Percentiles rank a stretch among this genome's conserved stretches.
Conservation (phyloP, 2,888 invertebrate species). For the Neocrepidodera transversa region DNA sequence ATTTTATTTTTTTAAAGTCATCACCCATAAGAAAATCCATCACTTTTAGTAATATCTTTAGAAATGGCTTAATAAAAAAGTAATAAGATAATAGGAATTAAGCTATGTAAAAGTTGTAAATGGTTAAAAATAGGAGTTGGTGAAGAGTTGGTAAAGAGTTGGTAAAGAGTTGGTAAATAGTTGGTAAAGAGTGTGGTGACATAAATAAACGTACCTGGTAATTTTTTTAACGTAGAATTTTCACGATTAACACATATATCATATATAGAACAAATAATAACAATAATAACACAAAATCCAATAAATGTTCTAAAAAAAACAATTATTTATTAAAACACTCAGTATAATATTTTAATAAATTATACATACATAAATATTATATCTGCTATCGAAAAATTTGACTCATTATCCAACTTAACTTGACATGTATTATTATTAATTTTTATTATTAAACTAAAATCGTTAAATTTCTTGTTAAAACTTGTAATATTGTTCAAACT, state of each 20-base stretch:
- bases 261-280: conserved; percentile 42
- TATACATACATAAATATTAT: conserved; percentile 55
- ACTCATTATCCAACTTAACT: conserved; percentile 52
- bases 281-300: conserved; percentile 30
- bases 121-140: no score
- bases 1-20: no score
- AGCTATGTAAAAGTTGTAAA: no score
- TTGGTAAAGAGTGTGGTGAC: no score
- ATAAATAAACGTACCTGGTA: conserved; percentile 32
- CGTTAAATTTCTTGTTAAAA: conserved; percentile 27
- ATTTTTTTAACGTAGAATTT: conserved; percentile 32
- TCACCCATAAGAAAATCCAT: no score
- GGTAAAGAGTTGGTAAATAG: no score
- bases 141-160: no score
- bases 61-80: no score
- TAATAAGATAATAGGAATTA: no score
- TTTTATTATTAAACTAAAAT: conserved; percentile 39
- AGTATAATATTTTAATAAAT: not conserved
- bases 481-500: conserved; percentile 41
- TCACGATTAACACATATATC: conserved; percentile 38
- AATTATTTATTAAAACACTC: conserved; percentile 28
- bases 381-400: conserved; percentile 55
- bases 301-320: conserved; percentile 25
- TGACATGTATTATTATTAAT: conserved; percentile 61
- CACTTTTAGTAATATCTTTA: no score